Base-by-base conservation (phyloP, 2,113 vertebrate genomes). In the Girardinichthys multiradiatus region DNA sequence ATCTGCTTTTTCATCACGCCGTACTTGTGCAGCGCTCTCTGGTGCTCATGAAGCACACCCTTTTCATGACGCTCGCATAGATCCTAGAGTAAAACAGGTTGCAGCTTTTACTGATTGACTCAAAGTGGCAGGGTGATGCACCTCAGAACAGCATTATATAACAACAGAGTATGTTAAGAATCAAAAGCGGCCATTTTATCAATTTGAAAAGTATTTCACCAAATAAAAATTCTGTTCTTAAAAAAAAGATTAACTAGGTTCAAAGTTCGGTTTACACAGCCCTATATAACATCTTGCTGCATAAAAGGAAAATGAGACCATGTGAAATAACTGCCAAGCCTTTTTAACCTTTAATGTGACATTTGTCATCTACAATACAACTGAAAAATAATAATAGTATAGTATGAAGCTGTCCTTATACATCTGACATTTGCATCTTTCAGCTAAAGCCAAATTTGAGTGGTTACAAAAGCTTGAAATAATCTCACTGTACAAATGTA, bases 21-120 rank as follows among this genome's bases (percentile, higher is more conserved):
- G 84, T 99, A 97, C 86, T 96, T 98, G 89, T 98, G 97, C 91
- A 98, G 90, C 0, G 96, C 97, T n/a, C 95, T 93, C 94, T 99
- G 97, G 88, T 99, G 97, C 84, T 96, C 97, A 48, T 99, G 97
- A 58, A 99, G 90, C 0, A 98, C 95, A 0, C 98, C 97, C 86
- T 96, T 98, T 93, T 99, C 97, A 0, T 99, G 98, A 27, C 98
- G 94, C 86, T 99, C 97, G 10, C 97, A 99, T 83, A 99, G 93
- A 84, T 99, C 97, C 98, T 99, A 42, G 1, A 57, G 31, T n/a
- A 27, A 11, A 42, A 13, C 15, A 61, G 33, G 45, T 15, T 12
- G 59, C 21, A 37, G 28, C 28, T 30, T 27, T 57, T 35, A 4
- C 35, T 13, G 35, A 79, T 60, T 39, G 33, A 62, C 15, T 76